Evolutionary conservation across 2,888 invertebrate species (phyloP).

Genomic region (Frankliniella fusca): DNA sequence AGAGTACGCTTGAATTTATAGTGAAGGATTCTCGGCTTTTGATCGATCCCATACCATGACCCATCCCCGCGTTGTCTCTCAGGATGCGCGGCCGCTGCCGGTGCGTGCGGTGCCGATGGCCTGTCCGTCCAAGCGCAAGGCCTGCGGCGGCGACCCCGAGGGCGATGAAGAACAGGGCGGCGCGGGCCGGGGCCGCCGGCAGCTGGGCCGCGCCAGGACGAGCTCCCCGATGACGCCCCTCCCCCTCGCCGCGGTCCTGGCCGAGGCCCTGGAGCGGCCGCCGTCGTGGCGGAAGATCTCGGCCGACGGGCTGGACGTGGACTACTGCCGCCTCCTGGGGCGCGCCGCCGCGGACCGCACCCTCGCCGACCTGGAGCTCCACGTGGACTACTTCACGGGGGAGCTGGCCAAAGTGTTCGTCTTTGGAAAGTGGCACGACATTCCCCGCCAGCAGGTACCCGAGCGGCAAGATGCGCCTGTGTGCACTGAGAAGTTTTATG

Average conservation of each 20-base stretch:
- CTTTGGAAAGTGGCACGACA: constrained; percentile 62
- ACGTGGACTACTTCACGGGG: constrained; percentile 60
- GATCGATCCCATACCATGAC: no score
- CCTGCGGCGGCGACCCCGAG: neutral
- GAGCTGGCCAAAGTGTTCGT: constrained; percentile 58
- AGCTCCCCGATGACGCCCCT: neutral
- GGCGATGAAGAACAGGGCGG: neutral
- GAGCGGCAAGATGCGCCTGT: no score
- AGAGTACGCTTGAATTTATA: no score
- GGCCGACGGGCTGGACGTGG: constrained; percentile 56
- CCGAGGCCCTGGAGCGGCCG: neutral
- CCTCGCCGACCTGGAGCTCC: constrained; percentile 53
- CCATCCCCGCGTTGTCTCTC: neutral
- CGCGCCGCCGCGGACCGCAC: constrained; percentile 49
- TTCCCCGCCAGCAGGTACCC: constrained; percentile 65
- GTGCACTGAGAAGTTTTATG: no score
- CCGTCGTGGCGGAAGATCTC: constrained; percentile 46
- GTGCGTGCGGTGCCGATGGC: neutral
- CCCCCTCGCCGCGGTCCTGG: neutral
- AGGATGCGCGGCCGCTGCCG: neutral
- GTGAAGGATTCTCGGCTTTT: no score
- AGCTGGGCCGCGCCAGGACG: neutral
- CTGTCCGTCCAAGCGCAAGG: neutral
- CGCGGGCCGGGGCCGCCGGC: neutral
- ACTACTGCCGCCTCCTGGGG: constrained; percentile 47